Evolutionary conservation across 1,140 invertebrate genomes (phyloP).

Genomic region (Myzus persicae): DNA sequence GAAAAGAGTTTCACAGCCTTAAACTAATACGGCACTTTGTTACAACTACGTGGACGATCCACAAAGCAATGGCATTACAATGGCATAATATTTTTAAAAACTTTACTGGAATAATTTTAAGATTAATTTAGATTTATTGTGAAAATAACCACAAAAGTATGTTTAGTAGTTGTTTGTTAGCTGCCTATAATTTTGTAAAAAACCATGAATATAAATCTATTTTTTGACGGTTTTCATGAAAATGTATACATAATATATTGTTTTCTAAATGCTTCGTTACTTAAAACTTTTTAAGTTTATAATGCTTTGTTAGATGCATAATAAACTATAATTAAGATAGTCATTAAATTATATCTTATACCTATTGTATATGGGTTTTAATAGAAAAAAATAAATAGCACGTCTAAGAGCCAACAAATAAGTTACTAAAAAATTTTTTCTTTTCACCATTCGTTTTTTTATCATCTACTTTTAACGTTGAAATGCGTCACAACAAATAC

Average conservation of each 20-base stretch:
- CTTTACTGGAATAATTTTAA: not conserved
- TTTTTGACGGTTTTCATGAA: not conserved
- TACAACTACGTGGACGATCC: not conserved
- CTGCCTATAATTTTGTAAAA: not conserved
- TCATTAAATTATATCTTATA: not conserved
- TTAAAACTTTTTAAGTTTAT: slow-evolving; percentile 3
- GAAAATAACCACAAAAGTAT: not conserved
- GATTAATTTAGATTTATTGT: slow-evolving; percentile 14
- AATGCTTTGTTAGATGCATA: not conserved
- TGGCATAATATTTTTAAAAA: not conserved
- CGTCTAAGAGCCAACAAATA: not conserved
- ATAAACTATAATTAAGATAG: not conserved
- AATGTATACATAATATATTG: not conserved
- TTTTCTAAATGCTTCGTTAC: not conserved
- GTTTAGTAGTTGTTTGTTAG: no score
- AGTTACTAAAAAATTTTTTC: not conserved
- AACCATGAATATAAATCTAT: not conserved
- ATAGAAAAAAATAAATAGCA: not conserved
- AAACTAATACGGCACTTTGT: not conserved
- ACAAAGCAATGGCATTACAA: not conserved
- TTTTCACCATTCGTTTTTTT: not conserved
- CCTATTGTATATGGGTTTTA: no score
- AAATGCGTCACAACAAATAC: not conserved
- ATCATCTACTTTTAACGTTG: not conserved
- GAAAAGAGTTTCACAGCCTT: not conserved